Conservation (phyloP, 2,113 vertebrate species). For the Andinoacara biseriatus region DNA sequence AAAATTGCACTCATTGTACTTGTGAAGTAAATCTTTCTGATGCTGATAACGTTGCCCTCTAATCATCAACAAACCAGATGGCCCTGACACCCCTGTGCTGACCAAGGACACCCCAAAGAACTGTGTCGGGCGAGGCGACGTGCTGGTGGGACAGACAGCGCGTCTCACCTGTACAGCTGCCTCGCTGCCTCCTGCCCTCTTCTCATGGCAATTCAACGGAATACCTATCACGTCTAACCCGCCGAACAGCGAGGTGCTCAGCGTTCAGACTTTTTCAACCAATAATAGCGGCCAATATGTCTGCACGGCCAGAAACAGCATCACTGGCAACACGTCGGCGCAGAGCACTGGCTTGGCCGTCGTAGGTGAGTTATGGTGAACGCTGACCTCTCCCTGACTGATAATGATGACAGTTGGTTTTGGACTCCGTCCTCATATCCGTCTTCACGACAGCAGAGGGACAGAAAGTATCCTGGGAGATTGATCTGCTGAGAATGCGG, state of each 20-base stretch:
- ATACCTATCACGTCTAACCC: conserved; percentile 53
- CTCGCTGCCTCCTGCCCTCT: conserved; percentile 76
- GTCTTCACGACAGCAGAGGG: conserved; percentile 66
- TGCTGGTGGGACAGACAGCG: conserved; percentile 67
- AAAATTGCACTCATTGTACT: neutral
- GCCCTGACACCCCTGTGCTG: conserved; percentile 75
- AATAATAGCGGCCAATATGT: conserved; percentile 68
- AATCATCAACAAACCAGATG: conserved; percentile 62
- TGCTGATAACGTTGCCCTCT: conserved; percentile 19
- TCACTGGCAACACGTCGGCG: conserved; percentile 59
- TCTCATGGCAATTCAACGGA: conserved; percentile 74
- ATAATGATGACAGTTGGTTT: conserved; percentile 61
- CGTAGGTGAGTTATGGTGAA: conserved; percentile 74
- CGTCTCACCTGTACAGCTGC: conserved; percentile 71
- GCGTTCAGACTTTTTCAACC: conserved; percentile 72
- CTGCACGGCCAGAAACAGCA: conserved; percentile 73
- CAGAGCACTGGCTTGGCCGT: conserved; percentile 65
- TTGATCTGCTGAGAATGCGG: conserved; percentile 65
- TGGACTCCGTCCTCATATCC: conserved; percentile 44
- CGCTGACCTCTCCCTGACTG: conserved; percentile 38
- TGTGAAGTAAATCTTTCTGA: conserved; percentile 1
- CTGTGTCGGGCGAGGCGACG: conserved; percentile 74
- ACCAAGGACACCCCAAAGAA: conserved; percentile 54
- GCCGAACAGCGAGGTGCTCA: conserved; percentile 66
- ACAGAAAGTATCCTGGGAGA: conserved; percentile 55